Base-by-base conservation (phyloP, 2,888 invertebrate genomes). In the Listrodromus nycthemerus region DNA sequence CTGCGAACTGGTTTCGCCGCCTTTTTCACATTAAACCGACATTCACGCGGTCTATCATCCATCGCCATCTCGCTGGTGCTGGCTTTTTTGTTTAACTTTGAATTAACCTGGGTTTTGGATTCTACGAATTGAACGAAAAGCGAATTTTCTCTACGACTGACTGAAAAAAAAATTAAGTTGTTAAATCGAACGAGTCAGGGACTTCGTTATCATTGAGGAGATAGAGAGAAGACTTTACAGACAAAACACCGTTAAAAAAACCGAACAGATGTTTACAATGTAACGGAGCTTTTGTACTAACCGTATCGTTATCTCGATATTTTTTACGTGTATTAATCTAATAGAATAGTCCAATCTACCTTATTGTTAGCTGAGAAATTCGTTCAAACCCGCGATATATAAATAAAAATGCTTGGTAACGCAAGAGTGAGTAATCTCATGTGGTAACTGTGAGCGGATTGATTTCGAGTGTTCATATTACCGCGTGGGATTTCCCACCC, bases 371-470 rank as follows among this genome's bases (percentile, higher is more conserved):
- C 73, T 4, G 52, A 30, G 66, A 66, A 63, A 48, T 77, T 71
- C 69, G 13, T 48, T 27, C 70, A 48, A 8, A 74, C 45, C 16
- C 19, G 24, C 45, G 30, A 50, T 24, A 13, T 7, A 41, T 13
- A 24, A 58, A 66, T 71, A 82, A 74, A 67, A 67, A 83, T 85
- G 86, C 84, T 88, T 91, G 94, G 94, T 93, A 92, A 88, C 91
- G 93, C 87, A 82, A 80, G 90, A 88, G 93, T 93, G 96, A 96
- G 95, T 97, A 98, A 98, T 98, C 98, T 98, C 98, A 98, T 97
- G 97, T 97, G 97, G 98, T 98, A 98, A 98, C 97, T 97, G 97
- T 98, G 98, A 97, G 98, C 95, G 92, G 85, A 92, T 86, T 89
- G 86, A 90, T 90, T 91, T 89, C 87, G 89, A 88, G 88, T 91